phyloP scores from a whole-genome alignment of 2,888 invertebrate genomes.

The Ectobius pallidus region DNA sequence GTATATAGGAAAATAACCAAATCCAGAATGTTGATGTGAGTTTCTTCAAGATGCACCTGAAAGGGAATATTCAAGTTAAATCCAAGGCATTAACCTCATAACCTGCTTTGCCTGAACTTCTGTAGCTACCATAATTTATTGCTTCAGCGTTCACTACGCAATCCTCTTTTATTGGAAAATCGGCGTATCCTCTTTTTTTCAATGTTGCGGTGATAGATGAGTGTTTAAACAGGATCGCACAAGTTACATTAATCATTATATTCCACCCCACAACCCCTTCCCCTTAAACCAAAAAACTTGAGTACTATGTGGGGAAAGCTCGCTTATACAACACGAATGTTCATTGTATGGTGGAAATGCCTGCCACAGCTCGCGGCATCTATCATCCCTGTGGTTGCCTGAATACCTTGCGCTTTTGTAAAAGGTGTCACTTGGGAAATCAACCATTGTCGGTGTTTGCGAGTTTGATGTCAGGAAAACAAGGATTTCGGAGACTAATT shows the following conservation, averaged over 20 bases:
- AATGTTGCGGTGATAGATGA: conserved; percentile 14
- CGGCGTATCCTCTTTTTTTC: background rate
- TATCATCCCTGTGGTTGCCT: background rate
- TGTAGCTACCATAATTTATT: too few species aligned
- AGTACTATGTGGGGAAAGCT: background rate
- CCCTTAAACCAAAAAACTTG: conserved; percentile 4
- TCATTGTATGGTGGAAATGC: background rate
- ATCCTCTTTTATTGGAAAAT: conserved; percentile 14
- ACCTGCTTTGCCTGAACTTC: too few species aligned
- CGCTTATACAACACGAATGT: conserved; percentile 1
- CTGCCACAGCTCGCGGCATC: background rate
- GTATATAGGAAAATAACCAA: too few species aligned
- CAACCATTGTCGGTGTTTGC: too few species aligned
- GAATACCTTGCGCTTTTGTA: background rate
- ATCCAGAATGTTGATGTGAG: too few species aligned
- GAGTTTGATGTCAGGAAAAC: too few species aligned
- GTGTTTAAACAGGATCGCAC: conserved; percentile 15
- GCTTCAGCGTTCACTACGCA: background rate
- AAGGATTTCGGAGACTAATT: too few species aligned
- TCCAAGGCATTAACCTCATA: too few species aligned
- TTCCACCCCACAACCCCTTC: background rate
- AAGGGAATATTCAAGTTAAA: too few species aligned
- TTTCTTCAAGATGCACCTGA: too few species aligned
- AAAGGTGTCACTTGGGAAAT: too few species aligned
- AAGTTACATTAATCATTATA: conserved; percentile 21